Percentiles rank a stretch among this genome's conserved stretches.
Conservation (phyloP, 64 coral and sea anemone genomes). For the Dendrophyllia cribrosa region DNA sequence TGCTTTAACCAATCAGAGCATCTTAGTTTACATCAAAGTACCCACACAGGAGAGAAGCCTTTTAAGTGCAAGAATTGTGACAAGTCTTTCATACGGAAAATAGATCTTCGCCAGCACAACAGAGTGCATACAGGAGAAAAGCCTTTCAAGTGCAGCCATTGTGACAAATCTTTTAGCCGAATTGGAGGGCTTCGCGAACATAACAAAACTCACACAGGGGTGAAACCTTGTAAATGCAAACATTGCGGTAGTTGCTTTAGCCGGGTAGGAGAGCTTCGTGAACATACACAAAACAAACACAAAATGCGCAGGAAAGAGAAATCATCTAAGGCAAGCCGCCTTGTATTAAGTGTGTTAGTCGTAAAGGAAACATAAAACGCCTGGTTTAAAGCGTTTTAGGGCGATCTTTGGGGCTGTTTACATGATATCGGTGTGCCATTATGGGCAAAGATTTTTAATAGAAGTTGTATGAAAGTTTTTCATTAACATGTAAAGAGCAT, state of each 20-base stretch:
- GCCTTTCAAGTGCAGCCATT: slow-evolving; percentile 46
- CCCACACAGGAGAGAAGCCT: slow-evolving; percentile 45
- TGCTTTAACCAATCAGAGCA: slow-evolving; percentile 43
- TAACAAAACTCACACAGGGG: slow-evolving; percentile 29
- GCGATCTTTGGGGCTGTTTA: too few relatives aligned
- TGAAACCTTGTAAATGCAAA: slow-evolving; percentile 9
- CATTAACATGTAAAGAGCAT: too few relatives aligned
- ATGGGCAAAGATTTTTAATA: too few relatives aligned
- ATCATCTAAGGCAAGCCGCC: too few relatives aligned
- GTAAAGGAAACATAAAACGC: too few relatives aligned
- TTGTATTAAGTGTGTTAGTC: too few relatives aligned
- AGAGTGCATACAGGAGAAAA: slow-evolving; percentile 31
- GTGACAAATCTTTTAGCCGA: slow-evolving; percentile 30
- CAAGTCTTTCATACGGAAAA: slow-evolving; percentile 4
- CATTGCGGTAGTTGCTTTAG: neutral
- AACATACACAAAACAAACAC: neutral
- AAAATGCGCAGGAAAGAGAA: neutral
- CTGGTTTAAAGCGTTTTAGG: too few relatives aligned
- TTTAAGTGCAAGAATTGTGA: slow-evolving; percentile 39
- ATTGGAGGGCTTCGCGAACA: slow-evolving; percentile 13
- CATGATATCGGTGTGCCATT: too few relatives aligned
- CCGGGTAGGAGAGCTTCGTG: neutral
- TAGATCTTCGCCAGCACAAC: slow-evolving; percentile 35
- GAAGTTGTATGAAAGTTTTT: too few relatives aligned
- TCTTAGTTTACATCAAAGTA: slow-evolving; percentile 1